phyloP scores from a whole-genome alignment of 2,797 vertebrate genomes.

The Rhynchotus rufescens region DNA sequence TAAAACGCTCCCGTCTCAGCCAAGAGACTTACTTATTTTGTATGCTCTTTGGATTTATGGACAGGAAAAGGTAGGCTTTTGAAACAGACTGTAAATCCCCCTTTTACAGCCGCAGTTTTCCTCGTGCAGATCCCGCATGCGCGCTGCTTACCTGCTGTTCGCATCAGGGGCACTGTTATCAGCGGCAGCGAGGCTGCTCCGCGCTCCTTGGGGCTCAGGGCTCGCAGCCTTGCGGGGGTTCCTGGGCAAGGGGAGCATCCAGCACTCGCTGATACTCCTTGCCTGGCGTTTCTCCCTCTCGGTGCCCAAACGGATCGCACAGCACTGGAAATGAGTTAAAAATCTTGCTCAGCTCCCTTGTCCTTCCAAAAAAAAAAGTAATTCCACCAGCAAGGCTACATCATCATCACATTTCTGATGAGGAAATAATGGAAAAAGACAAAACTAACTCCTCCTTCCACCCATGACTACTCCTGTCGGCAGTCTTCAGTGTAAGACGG shows the following conservation, averaged over 20 bases:
- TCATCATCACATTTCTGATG: not conserved
- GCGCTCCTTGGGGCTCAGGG: not conserved
- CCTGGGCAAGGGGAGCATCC: not conserved
- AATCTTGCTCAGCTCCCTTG: not conserved
- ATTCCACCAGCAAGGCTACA: not conserved
- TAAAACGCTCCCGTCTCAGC: not conserved
- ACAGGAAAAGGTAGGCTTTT: constrained; percentile 56
- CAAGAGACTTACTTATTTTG: constrained; percentile 31
- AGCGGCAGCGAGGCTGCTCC: not conserved
- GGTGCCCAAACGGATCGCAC: not conserved
- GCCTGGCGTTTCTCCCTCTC: not conserved
- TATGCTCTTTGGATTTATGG: constrained; percentile 30
- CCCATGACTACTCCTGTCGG: not conserved
- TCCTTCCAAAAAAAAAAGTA: not conserved
- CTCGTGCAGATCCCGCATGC: constrained; percentile 29
- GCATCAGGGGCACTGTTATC: constrained; percentile 15
- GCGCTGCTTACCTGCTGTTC: not conserved
- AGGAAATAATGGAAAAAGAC: no score
- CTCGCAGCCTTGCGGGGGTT: not conserved
- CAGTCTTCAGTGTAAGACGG: not conserved
- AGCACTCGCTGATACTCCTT: not conserved
- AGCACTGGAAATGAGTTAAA: not conserved
- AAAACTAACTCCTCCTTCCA: not conserved
- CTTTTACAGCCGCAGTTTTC: constrained; percentile 58
- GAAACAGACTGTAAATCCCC: constrained; percentile 63